Percentiles rank a stretch among this genome's conserved stretches.
Conservation (phyloP, 2,797 vertebrate species). For the Callimico goeldii region DNA sequence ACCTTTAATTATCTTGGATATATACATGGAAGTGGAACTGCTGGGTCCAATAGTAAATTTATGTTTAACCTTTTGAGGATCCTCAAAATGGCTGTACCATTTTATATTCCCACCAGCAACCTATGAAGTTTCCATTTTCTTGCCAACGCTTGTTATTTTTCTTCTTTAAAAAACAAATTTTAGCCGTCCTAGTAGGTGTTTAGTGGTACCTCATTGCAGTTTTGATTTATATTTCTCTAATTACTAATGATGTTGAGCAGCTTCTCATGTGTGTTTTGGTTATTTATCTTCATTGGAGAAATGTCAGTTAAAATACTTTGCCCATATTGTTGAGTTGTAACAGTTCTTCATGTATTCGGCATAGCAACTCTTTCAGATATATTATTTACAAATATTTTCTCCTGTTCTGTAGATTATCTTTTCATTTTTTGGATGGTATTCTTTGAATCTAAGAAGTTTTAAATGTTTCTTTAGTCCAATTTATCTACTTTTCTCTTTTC, state of each 20-base stretch:
- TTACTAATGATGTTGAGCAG: neutral
- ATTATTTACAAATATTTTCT: slow-evolving; percentile 29
- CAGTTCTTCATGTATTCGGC: neutral
- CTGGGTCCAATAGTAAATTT: neutral
- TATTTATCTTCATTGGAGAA: neutral
- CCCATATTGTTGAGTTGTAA: neutral
- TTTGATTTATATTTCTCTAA: neutral
- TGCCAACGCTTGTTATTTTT: neutral
- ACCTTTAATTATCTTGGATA: neutral
- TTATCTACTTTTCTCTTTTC: neutral
- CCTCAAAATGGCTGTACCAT: neutral
- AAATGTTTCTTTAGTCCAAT: neutral
- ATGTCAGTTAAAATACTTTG: neutral
- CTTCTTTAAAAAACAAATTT: neutral
- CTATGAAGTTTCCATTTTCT: neutral
- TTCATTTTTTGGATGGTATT: neutral
- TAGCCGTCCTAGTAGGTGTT: neutral
- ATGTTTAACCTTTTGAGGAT: neutral
- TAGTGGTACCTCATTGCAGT: neutral
- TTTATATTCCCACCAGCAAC: neutral
- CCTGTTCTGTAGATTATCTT: neutral
- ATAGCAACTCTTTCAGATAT: neutral
- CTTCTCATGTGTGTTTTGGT: neutral
- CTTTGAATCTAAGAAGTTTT: neutral
- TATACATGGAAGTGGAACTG: neutral